These are phyloP conservation scores for Fistularia tabacaria DNA, from an alignment of 2,797 vertebrate species.

Conservation along the genomic window DNA sequence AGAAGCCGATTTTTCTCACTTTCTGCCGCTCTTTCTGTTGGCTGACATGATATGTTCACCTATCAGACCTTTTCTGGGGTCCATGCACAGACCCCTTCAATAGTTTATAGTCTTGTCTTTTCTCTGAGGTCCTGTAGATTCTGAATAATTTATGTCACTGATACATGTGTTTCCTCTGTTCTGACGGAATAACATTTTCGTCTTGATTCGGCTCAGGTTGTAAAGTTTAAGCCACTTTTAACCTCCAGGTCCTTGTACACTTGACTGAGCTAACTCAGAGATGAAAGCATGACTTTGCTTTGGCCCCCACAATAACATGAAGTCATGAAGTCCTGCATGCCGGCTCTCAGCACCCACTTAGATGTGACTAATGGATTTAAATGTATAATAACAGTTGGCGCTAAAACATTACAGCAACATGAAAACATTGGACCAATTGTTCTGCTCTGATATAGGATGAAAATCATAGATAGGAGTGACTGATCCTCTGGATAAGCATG, in stretches of 20 bases:
- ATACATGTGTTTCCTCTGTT: conserved; percentile 29
- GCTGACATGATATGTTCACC: conserved; percentile 37
- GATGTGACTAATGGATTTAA: conserved; percentile 64
- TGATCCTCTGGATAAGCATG: conserved; percentile 36
- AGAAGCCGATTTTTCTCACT: conserved; percentile 64
- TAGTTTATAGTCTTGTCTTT: conserved; percentile 49
- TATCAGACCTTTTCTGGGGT: conserved; percentile 37
- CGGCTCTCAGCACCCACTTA: conserved; percentile 71
- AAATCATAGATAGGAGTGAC: conserved; percentile 48
- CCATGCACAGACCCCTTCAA: conserved; percentile 22
- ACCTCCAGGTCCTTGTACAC: conserved; percentile 8
- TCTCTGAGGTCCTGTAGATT: conserved; percentile 17
- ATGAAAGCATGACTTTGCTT: conserved; percentile 42
- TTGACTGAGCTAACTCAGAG: conserved; percentile 26
- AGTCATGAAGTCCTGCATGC: conserved; percentile 56
- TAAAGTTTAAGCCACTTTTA: conserved; percentile 18
- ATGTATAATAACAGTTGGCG: conserved; percentile 53
- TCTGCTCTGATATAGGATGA: conserved; percentile 47
- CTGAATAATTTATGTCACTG: conserved; percentile 10
- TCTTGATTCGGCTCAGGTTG: conserved; percentile 1
- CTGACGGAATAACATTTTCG: conserved; percentile 2
- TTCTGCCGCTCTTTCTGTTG: conserved; percentile 37
- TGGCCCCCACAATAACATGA: conserved; percentile 63
- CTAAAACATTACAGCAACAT: conserved; percentile 53
- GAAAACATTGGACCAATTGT: conserved; percentile 56